phyloP scores from a whole-genome alignment of 2,113 vertebrate genomes.

The Cololabis saira region DNA sequence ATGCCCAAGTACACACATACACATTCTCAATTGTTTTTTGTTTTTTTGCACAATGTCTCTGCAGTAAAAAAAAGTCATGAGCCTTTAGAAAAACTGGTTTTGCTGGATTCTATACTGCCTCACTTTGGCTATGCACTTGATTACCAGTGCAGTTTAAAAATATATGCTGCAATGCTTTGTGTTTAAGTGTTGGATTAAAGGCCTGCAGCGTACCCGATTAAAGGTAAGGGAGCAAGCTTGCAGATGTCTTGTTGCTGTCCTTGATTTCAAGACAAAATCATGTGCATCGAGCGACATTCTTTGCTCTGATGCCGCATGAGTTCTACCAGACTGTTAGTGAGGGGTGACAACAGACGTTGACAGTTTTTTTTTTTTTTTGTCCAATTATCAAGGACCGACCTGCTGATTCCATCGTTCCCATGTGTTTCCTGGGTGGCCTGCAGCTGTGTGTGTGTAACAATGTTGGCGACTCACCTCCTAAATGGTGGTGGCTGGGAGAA shows the following conservation, averaged over 20 bases:
- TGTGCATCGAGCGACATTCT: neutral
- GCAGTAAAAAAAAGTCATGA: constrained; percentile 40
- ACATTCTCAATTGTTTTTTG: constrained; percentile 43
- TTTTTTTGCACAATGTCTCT: constrained; percentile 34
- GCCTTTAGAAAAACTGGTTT: constrained; percentile 46
- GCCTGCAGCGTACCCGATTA: neutral
- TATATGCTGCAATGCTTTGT: constrained; percentile 28
- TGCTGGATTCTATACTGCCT: constrained; percentile 37
- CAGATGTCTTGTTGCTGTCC: neutral
- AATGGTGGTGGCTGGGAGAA: constrained; percentile 49
- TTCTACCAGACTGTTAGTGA: too few species aligned
- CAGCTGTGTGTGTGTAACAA: constrained; percentile 32
- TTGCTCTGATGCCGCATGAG: neutral
- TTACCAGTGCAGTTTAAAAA: constrained; percentile 36
- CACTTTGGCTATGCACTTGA: constrained; percentile 27
- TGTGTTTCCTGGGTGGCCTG: constrained; percentile 24
- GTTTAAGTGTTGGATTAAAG: constrained; percentile 17
- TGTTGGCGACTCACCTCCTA: constrained; percentile 34
- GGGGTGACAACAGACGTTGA: too few species aligned
- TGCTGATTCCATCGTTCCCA: too few species aligned
- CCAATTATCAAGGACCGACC: too few species aligned
- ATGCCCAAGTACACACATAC: constrained; percentile 53
- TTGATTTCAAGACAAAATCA: neutral
- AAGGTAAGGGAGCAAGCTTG: neutral
- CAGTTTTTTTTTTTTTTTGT: too few species aligned